Evolutionary conservation across 1,140 invertebrate species (phyloP), one percentile per base, ranked within the genome.

Genomic region (Orius laevigatus): DNA sequence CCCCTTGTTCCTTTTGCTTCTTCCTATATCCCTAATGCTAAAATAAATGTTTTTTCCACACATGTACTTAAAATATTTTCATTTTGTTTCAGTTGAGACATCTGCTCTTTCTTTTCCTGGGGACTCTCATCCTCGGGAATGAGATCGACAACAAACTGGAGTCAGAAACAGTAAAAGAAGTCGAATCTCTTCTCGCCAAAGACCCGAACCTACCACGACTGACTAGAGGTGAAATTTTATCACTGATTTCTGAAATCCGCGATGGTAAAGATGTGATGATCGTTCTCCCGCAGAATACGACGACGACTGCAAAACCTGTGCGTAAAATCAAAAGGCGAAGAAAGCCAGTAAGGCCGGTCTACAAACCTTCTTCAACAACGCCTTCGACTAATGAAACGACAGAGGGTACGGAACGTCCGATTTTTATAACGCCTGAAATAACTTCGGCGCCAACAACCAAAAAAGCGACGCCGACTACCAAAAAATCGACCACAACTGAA

Each of bases 191-290:
- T 48, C 59, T 78, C 4, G 58, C 65, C 51, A 60, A 64, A 18
- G 69, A 78, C 54, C 60, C 69, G 2, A 63, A 60, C 11, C 55
- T 79, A 14, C 75, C 76, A 1, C 64, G 68, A 20, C 60, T 78
- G 10, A 68, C 65, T 2, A 60, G 72, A 51, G 61, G 65, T 6
- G 71, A 78, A 52, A 78, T 78, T 39, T 58, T 77, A 2, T 63
- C 70, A 19, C 65, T 77, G 25, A 58, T 78, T 9, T 64, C 70
- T 45, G 51, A 52, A 18, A 42, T 49, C 6, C 20, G 48, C 25
- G 19, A 19, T n/a, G 43, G 43, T n/a, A 46, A 47, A 39, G 46
- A 52, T 19, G 44, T 52, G 15, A 25, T 52, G 16, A 20, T 53
- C 5, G 48, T 53, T 9, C 41, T 50, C 15, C 52, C 48, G 3